Evolutionary conservation across 2,113 vertebrate genomes (phyloP).

Genomic region (Dicentrarchus labrax): DNA sequence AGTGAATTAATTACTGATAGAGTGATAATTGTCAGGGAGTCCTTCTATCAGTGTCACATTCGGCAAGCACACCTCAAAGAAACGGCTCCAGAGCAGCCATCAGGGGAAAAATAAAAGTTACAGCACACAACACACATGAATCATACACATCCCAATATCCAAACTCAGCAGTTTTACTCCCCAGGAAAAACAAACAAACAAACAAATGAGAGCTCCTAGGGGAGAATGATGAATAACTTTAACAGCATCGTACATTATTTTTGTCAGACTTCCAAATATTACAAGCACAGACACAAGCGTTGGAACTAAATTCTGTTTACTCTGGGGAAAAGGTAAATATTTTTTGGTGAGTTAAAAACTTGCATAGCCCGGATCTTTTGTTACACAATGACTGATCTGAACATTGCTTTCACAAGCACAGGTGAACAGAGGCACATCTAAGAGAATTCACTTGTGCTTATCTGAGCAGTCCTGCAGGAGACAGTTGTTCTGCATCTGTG

Average conservation of each 20-base stretch:
- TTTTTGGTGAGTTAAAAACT: slow-evolving; percentile 76
- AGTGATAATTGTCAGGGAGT: slow-evolving; percentile 3
- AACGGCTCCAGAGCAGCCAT: slow-evolving; percentile 65
- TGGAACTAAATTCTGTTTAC: slow-evolving; percentile 83
- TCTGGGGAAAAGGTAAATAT: slow-evolving; percentile 79
- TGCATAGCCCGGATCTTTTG: slow-evolving; percentile 75
- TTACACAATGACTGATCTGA: slow-evolving; percentile 74
- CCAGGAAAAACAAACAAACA: slow-evolving; percentile 76
- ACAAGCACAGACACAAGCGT: slow-evolving; percentile 78
- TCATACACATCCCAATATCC: slow-evolving; percentile 85
- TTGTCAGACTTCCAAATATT: slow-evolving; percentile 88
- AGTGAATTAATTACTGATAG: slow-evolving; percentile 28
- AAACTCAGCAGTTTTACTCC: slow-evolving; percentile 88
- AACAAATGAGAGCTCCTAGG: slow-evolving; percentile 74
- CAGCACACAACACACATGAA: slow-evolving; percentile 85
- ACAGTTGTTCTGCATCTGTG: slow-evolving; percentile 73
- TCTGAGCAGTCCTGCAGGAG: slow-evolving; percentile 73
- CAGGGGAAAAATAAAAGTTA: slow-evolving; percentile 79
- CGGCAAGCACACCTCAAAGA: slow-evolving; percentile 64
- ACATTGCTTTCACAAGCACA: slow-evolving; percentile 54
- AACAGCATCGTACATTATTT: slow-evolving; percentile 84
- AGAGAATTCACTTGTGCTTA: slow-evolving; percentile 77
- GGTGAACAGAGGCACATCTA: slow-evolving; percentile 69
- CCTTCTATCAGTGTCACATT: slow-evolving; percentile 66
- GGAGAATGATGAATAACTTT: slow-evolving; percentile 90